Evolutionary conservation across 2,113 vertebrate genomes (phyloP), one percentile per base, ranked within the genome.

Genomic region (Danionella cerebrum): DNA sequence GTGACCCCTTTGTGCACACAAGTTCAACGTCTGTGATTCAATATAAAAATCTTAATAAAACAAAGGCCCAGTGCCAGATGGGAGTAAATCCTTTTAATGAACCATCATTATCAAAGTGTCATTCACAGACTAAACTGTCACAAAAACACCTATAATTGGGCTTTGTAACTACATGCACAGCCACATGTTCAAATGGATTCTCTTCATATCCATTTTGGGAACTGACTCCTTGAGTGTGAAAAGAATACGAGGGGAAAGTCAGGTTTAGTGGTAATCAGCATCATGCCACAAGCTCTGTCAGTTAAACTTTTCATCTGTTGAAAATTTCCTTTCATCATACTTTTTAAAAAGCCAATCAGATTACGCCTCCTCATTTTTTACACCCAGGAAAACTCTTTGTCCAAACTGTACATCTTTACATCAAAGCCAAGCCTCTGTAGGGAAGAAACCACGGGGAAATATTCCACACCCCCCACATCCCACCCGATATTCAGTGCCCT

Each of bases 391-490:
- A 62, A 13, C 41, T 33, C 41, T 52, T 21, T 59, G 3, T 53
- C 16, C 65, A 57, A 70, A 70, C 53, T 35, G 44, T 50, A 24
- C 4, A 38, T 66, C 74, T 64, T 47, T 33, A 63, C 42, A 63
- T 63, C 60, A 48, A 64, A 48, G 60, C 29, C 18, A 24, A 48
- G 44, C 24, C 14, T 6, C 24, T 25, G 33, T 55, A 39, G 35
- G n/a, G 22, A n/a, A 41, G 39, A 5, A 48, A 65, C 71, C 38
- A 54, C 16, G 68, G 24, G 57, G 54, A 68, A 79, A 71, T 77
- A 71, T 36, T 57, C 58, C 72, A 69, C 82, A 73, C 59, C 71
- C 54, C 65, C 65, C 76, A 74, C 78, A 80, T 53, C 59, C 71
- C 54, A 64, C 65, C 76, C 75, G 78, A 80, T 53, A 72, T 77